Percentiles rank a stretch among this genome's conserved stretches.
Conservation (phyloP, 2,888 invertebrate genomes). For the Bembecia ichneumoniformis region DNA sequence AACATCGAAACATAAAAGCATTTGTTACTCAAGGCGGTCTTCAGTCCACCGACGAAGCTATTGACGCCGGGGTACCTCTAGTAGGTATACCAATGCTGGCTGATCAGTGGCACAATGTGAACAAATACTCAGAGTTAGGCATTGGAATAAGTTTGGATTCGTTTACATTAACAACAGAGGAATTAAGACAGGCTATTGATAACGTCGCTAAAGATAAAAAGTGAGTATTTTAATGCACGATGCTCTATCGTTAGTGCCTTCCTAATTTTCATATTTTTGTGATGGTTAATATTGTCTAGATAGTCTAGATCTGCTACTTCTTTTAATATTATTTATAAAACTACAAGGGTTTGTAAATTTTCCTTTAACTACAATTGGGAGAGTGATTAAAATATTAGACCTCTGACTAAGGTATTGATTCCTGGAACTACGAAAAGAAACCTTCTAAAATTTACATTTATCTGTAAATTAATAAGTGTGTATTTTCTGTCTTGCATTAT, state of each 20-base stretch:
- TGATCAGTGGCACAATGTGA: slow-evolving; percentile 18
- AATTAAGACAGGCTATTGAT: slow-evolving; percentile 20
- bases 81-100: slow-evolving; percentile 18
- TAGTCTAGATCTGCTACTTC: slow-evolving; percentile 5
- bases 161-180: slow-evolving; percentile 13
- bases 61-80: slow-evolving; percentile 18
- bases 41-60: slow-evolving; percentile 23
- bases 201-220: slow-evolving; percentile 19
- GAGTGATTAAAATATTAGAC: too few species aligned
- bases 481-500: too few species aligned
- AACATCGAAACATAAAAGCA: slow-evolving; percentile 11
- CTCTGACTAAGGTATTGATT: too few species aligned
- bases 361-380: too few species aligned
- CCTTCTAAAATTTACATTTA: too few species aligned
- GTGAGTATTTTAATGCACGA: slow-evolving; percentile 10
- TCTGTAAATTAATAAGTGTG: too few species aligned
- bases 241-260: too few species aligned
- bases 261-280: too few species aligned
- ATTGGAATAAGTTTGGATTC: slow-evolving; percentile 5
- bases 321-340: too few species aligned
- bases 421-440: too few species aligned
- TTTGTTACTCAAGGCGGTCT: slow-evolving; percentile 22
- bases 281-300: slow-evolving; percentile 4
- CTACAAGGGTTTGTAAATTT: too few species aligned
- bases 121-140: slow-evolving; percentile 9